phyloP scores from a whole-genome alignment of 2,888 invertebrate genomes.

The Eilema depressum region DNA sequence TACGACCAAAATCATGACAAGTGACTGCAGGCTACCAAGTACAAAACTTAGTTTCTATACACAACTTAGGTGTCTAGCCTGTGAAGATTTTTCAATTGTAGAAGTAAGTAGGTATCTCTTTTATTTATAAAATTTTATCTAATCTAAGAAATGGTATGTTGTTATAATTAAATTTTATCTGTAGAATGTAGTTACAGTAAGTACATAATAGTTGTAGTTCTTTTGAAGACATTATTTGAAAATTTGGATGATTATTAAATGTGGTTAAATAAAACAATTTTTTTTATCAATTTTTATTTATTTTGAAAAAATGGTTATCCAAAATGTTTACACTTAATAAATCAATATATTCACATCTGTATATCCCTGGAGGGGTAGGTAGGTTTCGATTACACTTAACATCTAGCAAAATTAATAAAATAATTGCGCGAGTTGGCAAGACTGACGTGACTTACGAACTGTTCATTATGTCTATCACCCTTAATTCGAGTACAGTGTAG shows the following conservation, averaged over 20 bases:
- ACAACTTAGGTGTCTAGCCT: no score
- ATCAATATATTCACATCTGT: not conserved
- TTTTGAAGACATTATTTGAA: not conserved
- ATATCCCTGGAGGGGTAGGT: not conserved
- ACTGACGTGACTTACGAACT: not conserved
- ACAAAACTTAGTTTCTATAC: no score
- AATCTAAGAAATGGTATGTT: not conserved
- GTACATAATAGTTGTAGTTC: not conserved
- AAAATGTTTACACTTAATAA: constrained; percentile 8
- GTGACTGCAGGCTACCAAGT: no score
- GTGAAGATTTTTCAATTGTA: no score
- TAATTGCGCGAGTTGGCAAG: not conserved
- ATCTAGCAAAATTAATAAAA: not conserved
- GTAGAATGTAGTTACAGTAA: not conserved
- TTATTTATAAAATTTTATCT: not conserved
- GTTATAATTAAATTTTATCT: not conserved
- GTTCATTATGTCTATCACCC: not conserved
- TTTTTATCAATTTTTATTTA: not conserved
- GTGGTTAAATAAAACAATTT: constrained; percentile 8
- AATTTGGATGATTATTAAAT: not conserved
- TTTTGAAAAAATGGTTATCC: constrained; percentile 5
- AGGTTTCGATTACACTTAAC: not conserved
- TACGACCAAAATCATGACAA: no score
- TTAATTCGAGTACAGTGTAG: not conserved
- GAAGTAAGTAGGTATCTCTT: no score